Conservation (phyloP, 2,797 vertebrate species). For the Phoeniculus purpureus region DNA sequence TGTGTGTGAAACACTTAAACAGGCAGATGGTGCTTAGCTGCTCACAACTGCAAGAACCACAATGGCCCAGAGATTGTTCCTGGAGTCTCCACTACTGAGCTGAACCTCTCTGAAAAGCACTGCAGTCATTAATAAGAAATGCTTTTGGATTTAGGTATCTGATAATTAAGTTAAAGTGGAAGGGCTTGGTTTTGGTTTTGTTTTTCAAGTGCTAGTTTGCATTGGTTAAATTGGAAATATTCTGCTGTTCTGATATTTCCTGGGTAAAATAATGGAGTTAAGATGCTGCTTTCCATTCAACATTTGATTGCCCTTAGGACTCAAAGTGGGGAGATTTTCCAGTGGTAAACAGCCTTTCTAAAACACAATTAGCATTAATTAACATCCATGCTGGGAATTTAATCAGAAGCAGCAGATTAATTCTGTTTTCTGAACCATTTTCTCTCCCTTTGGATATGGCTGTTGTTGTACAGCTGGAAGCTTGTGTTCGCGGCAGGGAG, state of each 20-base stretch:
- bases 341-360: conserved; percentile 43
- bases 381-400: conserved; percentile 48
- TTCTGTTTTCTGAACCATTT: background rate
- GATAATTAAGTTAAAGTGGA: background rate
- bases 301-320: background rate
- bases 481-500: background rate
- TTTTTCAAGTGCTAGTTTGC: background rate
- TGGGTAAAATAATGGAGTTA: background rate
- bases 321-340: background rate
- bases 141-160: background rate
- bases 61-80: background rate
- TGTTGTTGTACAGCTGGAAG: background rate
- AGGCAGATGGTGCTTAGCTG: background rate
- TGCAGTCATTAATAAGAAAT: background rate
- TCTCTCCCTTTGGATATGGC: background rate
- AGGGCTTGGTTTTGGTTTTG: background rate
- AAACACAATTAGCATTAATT: conserved; percentile 57
- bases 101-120: background rate
- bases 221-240: background rate
- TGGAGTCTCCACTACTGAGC: background rate
- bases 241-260: background rate
- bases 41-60: background rate
- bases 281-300: background rate
- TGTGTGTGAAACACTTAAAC: background rate
- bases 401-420: conserved; percentile 39